Evolutionary conservation across 2,888 invertebrate species (phyloP), one percentile per base, ranked within the genome.

Genomic region (Carcina quercana): DNA sequence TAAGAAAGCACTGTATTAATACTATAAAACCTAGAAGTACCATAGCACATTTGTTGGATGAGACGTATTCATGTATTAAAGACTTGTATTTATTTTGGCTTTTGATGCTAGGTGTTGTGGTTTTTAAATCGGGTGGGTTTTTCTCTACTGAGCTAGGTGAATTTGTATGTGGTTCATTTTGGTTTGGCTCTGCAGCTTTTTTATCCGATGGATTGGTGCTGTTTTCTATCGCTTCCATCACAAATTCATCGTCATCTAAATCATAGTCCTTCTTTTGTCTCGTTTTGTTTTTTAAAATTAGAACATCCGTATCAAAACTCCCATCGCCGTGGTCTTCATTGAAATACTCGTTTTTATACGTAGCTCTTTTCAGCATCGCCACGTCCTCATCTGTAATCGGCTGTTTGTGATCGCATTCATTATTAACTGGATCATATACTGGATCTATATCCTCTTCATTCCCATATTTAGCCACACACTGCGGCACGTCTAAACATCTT

Each of bases 1-100:
- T 70, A 2, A 75, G 27, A 21, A 56, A 54, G 30, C 72, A 76
- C 28, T 80, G 80, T 2, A 65, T 20, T 1, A 54, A 4, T 2
- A 75, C 50, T 0, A 78, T 42, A 0, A 51, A 28, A 1, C 32
- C 43, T 15, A 76, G 38, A 0, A 65, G 30, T 3, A 55, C 22
- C 0, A 71, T 20, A 0, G 60, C 61, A 15, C 51, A 56, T 43
- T 45, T 67, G 32, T 67, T 64, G 8, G n/a, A 4, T 4, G 14
- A 2, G 7, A 24, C 13, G 13, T 13, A n/a, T n/a, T n/a, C n/a
- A n/a, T n/a, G n/a, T n/a, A n/a, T n/a, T n/a, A n/a, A n/a, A n/a
- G n/a, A n/a, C n/a, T n/a, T n/a, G n/a, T n/a, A n/a, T n/a, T n/a
- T n/a, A n/a, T n/a, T n/a, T n/a, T n/a, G n/a, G n/a, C n/a, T n/a